Conservation (phyloP, 2,113 vertebrate species). For the Rissa tridactyla region DNA sequence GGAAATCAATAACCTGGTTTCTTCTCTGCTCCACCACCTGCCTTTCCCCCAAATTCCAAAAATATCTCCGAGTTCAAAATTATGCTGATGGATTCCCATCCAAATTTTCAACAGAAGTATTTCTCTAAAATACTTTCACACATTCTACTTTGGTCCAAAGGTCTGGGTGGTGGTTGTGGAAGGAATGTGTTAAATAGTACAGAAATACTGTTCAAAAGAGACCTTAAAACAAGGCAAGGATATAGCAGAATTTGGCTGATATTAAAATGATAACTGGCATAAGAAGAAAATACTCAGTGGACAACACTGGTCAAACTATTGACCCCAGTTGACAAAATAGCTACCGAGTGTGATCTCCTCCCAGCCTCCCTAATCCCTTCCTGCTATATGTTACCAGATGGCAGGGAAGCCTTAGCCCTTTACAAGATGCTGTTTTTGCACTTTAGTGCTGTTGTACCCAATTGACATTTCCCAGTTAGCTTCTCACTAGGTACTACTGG, state of each 20-base stretch:
- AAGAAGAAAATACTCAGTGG: neutral
- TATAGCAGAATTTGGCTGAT: neutral
- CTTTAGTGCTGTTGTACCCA: neutral
- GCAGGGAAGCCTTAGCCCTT: neutral
- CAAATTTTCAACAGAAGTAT: neutral
- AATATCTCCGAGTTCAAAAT: neutral
- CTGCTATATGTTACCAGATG: accelerated
- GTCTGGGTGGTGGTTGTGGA: neutral
- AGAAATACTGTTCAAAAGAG: neutral
- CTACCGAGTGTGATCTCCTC: neutral
- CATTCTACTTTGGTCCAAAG: neutral
- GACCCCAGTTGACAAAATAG: neutral
- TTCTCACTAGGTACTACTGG: neutral
- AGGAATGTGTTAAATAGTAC: neutral
- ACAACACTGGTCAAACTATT: neutral
- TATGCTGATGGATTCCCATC: neutral
- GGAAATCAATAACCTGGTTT: conserved; percentile 10
- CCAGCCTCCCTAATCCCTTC: neutral
- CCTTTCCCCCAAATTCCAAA: neutral
- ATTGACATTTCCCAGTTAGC: neutral
- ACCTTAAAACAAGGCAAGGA: neutral
- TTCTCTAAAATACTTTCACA: neutral
- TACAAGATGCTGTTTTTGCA: neutral
- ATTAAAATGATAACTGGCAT: neutral
- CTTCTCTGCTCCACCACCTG: neutral